These are phyloP conservation scores for Litoditis marina DNA, from an alignment of 2,888 invertebrate species.

Conservation along the genomic window DNA sequence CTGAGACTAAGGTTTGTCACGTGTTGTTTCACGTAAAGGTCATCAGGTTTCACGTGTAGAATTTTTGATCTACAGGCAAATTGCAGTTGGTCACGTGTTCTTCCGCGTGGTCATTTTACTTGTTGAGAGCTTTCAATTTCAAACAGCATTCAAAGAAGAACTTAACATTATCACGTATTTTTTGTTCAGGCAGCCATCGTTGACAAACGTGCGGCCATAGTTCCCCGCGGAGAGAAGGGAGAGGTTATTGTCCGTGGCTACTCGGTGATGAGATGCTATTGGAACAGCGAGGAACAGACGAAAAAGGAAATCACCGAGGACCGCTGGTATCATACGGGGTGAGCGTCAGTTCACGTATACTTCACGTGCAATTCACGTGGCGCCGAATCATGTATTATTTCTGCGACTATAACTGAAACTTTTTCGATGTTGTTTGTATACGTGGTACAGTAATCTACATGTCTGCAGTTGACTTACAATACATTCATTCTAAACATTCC, in stretches of 20 bases:
- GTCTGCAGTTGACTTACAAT: too few species aligned
- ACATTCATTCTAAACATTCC: too few species aligned
- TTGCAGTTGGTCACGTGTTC: too few species aligned
- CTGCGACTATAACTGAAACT: neutral
- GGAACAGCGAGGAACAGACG: conserved; percentile 77
- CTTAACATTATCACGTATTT: neutral
- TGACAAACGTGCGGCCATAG: conserved; percentile 48
- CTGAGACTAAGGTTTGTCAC: too few species aligned
- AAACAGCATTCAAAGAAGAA: too few species aligned
- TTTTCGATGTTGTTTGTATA: neutral
- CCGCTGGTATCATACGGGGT: conserved; percentile 81
- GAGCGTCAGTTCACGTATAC: conserved; percentile 26
- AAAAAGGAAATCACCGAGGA: conserved; percentile 70
- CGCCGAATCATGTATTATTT: neutral
- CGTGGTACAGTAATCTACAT: too few species aligned
- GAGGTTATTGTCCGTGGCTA: conserved; percentile 68
- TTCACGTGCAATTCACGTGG: neutral
- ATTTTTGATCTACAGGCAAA: too few species aligned
- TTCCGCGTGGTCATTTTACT: too few species aligned
- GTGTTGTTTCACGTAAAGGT: too few species aligned
- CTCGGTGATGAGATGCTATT: conserved; percentile 75
- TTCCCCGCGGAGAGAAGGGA: conserved; percentile 53
- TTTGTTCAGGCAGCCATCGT: conserved; percentile 46
- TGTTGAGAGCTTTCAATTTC: too few species aligned
- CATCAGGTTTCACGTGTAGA: too few species aligned